A percentile compares a stretch with the other conserved stretches of the same genome.
Conservation (phyloP, 2,113 vertebrate genomes). For the Rhineura floridana region DNA sequence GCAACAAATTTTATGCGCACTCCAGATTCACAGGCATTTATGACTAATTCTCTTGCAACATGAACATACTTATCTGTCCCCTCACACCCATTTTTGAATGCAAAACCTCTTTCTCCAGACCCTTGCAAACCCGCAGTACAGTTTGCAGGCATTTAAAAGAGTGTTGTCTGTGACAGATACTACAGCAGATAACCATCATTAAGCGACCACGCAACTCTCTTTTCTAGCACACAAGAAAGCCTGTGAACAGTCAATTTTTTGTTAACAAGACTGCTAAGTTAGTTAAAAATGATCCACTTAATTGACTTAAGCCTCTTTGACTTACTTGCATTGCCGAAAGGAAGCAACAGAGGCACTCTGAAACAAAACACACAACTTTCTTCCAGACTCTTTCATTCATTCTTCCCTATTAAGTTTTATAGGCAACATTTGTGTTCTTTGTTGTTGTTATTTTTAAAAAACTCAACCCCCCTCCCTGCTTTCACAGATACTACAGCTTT, state of each 20-base stretch:
- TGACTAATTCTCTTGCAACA: background rate
- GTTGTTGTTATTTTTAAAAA: background rate
- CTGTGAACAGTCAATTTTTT: background rate
- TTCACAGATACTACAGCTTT: background rate
- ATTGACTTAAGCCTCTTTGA: slow-evolving; percentile 28
- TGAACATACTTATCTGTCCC: background rate
- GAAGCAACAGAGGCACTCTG: slow-evolving; percentile 4
- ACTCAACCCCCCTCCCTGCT: background rate
- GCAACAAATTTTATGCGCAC: too few species aligned
- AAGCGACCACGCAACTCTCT: slow-evolving; percentile 10
- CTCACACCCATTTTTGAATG: background rate
- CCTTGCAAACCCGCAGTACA: background rate
- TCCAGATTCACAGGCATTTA: too few species aligned
- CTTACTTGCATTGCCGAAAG: slow-evolving; percentile 31
- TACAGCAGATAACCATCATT: background rate
- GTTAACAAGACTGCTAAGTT: slow-evolving; percentile 26
- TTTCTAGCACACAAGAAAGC: slow-evolving; percentile 4
- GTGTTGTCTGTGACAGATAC: slow-evolving; percentile 42
- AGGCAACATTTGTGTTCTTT: background rate
- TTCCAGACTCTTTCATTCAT: slow-evolving; percentile 19
- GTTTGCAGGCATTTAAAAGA: slow-evolving; percentile 41
- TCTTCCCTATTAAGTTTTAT: background rate
- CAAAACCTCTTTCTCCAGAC: background rate
- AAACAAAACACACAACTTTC: background rate
- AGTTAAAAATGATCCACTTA: slow-evolving; percentile 21